Evolutionary conservation across 92 coral and sea anemone genomes (phyloP), one percentile per base, ranked within the genome.

Genomic region (Porites rus): DNA sequence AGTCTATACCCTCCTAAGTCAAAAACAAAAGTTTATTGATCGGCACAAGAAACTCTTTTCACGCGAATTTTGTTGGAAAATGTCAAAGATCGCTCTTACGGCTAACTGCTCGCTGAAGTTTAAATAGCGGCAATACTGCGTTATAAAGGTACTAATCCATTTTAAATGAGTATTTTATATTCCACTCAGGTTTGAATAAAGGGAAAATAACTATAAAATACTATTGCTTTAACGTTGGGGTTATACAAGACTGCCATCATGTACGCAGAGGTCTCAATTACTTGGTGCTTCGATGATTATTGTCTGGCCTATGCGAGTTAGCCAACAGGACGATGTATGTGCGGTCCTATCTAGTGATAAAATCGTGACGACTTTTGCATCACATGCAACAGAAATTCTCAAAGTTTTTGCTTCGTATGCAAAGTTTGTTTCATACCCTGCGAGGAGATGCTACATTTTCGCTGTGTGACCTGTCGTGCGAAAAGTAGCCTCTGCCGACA

Each of bases 11-110:
- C 1, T 25, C 28, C 2, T 25, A 25, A 18, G 24, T 50, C 78
- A 74, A 74, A 74, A 72, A 74, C 58, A 74, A 74, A 54, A 74
- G 62, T 74, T 74, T 74, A 74, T 74, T 74, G 78, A 74, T 74
- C 62, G 78, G 78, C 78, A 43, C 58, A 74, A 74, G 59, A 31
- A 74, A 74, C 78, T 46, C 58, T 50, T 31, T 31, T 74, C 25
- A 54, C 78, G 24, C 20, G 24, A 31, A 43, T 43, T 74, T 74
- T 74, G 78, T n/a, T 53, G 62, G 62, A 71, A 73, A 18, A 50
- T 50, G 62, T 53, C 62, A 73, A 73, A 53, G 62, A 50, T 53
- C 12, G 51, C 24, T 72, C 76, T 72, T 72, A 72, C 56, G 76
- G 54, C 76, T 72, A 72, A 11, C 56, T 72, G 51, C 76, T 50